Evolutionary conservation across 2,797 vertebrate genomes (phyloP), one percentile per base, ranked within the genome.

Genomic region (Atherinosoma microstoma): DNA sequence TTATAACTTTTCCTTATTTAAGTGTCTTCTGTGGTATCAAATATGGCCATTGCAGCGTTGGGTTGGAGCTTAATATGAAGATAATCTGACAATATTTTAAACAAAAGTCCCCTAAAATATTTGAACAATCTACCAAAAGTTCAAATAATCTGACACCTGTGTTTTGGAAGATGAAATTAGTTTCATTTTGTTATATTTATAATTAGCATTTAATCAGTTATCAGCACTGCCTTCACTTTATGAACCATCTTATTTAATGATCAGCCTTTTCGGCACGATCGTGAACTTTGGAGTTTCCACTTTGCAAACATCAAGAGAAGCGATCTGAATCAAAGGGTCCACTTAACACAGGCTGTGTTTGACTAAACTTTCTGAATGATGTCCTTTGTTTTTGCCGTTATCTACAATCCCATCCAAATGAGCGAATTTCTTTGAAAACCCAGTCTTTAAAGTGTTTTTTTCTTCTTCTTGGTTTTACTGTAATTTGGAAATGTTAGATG

Each of bases 311-410:
- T 8, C 45, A 47, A 47, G 24, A 34, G 10, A 8, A 24, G 11
- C 20, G 56, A 68, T 30, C 29, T 45, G 29, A 58, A 47, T 68
- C 54, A 35, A 68, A 42, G 11, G n/a, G 18, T n/a, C 45, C 66
- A 58, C 32, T 49, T 35, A 32, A 2, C 40, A 47, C 15, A 47
- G 32, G 22, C 38, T 3, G 36, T 24, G 13, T 67, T 57, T 57
- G 11, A 3, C 32, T 3, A 8, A 67, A 29, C 57, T 67, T 34
- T 13, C 32, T 42, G 15, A 57, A 67, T 1, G 38, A 56, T 56
- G n/a, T 47, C 29, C 58, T 34, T 57, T 42, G 53, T 47, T 20
- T 22, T 58, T 58, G 1, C n/a, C 32, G 16, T 67, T 58, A 58
- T 67, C 56, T 58, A 16, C 36, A 71, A 71, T 45, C 36, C 22